Base-by-base conservation (phyloP, 2,888 invertebrate species). In the Endotricha flammealis region DNA sequence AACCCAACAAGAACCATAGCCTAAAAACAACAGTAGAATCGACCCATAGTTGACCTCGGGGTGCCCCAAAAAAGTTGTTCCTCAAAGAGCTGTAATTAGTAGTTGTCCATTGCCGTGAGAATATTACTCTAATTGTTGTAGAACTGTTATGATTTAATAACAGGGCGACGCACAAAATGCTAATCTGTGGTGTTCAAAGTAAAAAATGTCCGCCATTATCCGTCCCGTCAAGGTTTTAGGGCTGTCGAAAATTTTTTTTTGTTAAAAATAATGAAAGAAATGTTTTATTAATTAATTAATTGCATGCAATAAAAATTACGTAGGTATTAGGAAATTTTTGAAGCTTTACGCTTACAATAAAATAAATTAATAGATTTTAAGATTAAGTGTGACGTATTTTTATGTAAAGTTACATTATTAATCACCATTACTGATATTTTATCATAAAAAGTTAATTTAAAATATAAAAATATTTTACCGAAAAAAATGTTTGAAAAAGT, bases 101-200 rank as follows among this genome's bases (percentile, higher is more conserved):
- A 46, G 44, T 34, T 52, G 57, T 54, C 52, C 60, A 58, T 46
- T 51, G 57, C 58, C 75, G 74, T 77, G 74, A 56, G 68, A 69
- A 67, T 44, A 44, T 37, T 40, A 45, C 41, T 52, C 61, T 70
- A 69, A 69, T 70, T 70, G 66, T 66, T 58, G 59, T 55, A 50
- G 60, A 55, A 62, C 60, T 50, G 56, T 63, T 68, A 62, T 61
- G 67, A 69, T 73, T 75, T 81, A 81, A 81, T 82, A 69, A 77
- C 58, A 75, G 74, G 70, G 75, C 57, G 65, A 67, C 65, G 66
- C 53, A 44, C 59, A 47, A 62, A 69, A 73, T 66, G 60, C 51
- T 69, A 64, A 73, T 71, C 56, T 56, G 57, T 38, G 32, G 35
- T 31, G 41, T 45, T 41, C 44, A 17, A 30, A 27, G 42, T 64